Conservation (phyloP, 53 echinoderm and acorn worm genomes). For the Henricia sp. region DNA sequence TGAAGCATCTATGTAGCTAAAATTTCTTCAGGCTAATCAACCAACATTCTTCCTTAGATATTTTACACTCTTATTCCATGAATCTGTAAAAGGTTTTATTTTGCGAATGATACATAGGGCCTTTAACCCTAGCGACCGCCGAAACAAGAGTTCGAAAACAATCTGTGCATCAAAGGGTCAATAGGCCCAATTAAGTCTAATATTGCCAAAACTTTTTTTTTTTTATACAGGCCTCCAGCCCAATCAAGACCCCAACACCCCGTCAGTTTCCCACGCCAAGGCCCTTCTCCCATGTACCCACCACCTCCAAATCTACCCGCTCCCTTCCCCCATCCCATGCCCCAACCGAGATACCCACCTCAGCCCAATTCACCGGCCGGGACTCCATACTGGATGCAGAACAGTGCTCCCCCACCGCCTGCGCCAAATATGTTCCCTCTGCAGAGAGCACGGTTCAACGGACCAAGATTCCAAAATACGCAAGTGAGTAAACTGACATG, state of each 20-base stretch:
- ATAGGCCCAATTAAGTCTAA: no score
- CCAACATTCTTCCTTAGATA: no score
- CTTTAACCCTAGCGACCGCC: no score
- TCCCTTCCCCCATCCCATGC: background rate
- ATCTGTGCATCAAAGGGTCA: no score
- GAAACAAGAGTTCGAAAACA: no score
- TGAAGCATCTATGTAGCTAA: no score
- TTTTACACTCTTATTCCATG: no score
- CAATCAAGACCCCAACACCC: background rate
- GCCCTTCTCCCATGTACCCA: no score
- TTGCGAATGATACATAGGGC: no score
- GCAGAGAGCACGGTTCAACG: background rate
- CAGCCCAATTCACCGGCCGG: background rate
- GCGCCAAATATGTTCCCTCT: background rate
- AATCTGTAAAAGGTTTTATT: no score
- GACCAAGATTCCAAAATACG: background rate
- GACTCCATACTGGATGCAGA: slow-evolving; percentile 7
- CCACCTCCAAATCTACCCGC: background rate
- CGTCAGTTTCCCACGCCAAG: background rate
- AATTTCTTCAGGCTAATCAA: no score
- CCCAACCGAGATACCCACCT: background rate
- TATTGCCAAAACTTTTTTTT: no score
- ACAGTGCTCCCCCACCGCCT: slow-evolving; percentile 5
- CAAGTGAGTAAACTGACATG: background rate
- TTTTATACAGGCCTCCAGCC: slow-evolving; percentile 3